Base-by-base conservation (phyloP, 2,797 vertebrate species). In the Myripristis murdjan region DNA sequence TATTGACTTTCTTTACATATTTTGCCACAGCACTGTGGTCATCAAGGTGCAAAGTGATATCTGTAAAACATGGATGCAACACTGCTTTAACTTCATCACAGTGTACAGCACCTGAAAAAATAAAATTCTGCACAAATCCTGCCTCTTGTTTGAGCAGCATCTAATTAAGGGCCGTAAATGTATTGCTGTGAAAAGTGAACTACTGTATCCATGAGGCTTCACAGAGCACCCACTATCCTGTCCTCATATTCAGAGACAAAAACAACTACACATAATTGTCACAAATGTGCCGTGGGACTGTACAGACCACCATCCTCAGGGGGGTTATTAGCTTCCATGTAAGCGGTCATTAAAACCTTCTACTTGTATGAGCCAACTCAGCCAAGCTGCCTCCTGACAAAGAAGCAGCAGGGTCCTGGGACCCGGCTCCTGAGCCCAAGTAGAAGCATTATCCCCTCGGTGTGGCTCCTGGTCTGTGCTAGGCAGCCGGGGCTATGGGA, bases 401-500 rank as follows among this genome's bases (percentile, higher is more conserved):
- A 87, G 75, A 73, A 15, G 12, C 33, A 66, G 15, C 55, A 15
- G 64, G 73, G 71, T 84, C 77, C 67, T 22, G 82, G 70, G 83
- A 84, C 66, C 61, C 28, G 0, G 77, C 82, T 73, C 70, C 79
- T 41, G 14, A 76, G 60, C 63, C 74, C 41, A 20, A 64, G 84
- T 67, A 67, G 83, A 83, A 84, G 81, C 70, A 83, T 87, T 92
- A 92, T 89, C 87, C 79, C 53, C 18, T 46, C 14, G 55, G 41
- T 67, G 67, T 31, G 49, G 33, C 41, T 57, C 67, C 67, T 82
- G 65, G 31, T 57, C 53, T 44, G 64, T 68, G 72, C 66, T 81
- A 47, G 23, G 44, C 47, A 28, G 60, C 51, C 48, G 41, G 74
- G 75, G 77, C 81, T 89, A 83, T 91, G 92, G 90, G 91, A 93